phyloP scores from a whole-genome alignment of 2,797 vertebrate species.

The Hippopotamyrus pictus region DNA sequence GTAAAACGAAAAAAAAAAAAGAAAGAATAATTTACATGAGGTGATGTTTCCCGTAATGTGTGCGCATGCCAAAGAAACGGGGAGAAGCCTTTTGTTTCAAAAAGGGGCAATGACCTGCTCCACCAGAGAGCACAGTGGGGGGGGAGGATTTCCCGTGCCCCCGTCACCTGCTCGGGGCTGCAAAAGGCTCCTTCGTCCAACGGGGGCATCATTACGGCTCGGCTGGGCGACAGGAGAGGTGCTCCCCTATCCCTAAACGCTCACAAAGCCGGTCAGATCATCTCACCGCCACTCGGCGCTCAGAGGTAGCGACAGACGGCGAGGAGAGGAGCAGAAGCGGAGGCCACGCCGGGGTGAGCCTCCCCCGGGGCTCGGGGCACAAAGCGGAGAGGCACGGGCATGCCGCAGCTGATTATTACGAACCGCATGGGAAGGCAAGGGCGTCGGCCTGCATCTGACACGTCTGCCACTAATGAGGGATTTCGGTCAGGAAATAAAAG shows the following conservation, averaged over 20 bases:
- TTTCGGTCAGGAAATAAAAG: not conserved
- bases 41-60: conserved; percentile 50
- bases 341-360: not conserved
- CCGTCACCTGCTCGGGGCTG: not conserved
- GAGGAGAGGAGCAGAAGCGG: not conserved
- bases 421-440: not conserved
- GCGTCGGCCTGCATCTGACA: not conserved
- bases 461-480: not conserved
- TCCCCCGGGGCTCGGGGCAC: not conserved
- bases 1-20: not conserved
- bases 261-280: not conserved
- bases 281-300: not conserved
- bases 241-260: not conserved
- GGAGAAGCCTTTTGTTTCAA: conserved; percentile 43
- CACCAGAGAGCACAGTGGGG: conserved; percentile 8
- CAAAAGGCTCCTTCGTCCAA: not conserved
- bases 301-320: not conserved
- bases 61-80: conserved; percentile 43
- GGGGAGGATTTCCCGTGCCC: not conserved
- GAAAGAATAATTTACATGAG: conserved; percentile 30
- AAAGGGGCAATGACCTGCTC: conserved; percentile 42
- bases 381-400: not conserved
- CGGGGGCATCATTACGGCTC: not conserved
- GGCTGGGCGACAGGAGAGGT: not conserved
- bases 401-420: not conserved